Evolutionary conservation across 2,888 invertebrate species (phyloP).

Genomic region (Drosophila gaucha): DNA sequence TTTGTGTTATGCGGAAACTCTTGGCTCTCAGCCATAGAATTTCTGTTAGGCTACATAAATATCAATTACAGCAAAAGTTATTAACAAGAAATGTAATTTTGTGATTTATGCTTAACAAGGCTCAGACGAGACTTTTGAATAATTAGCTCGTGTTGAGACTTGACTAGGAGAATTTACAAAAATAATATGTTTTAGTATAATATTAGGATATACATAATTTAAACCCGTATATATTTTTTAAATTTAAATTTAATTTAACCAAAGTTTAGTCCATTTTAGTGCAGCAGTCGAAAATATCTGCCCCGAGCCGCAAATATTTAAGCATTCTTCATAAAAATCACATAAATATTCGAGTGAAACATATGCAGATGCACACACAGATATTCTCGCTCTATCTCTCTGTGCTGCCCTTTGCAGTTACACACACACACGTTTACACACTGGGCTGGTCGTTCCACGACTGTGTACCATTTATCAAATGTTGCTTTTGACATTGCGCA

Average conservation of each 20-base stretch:
- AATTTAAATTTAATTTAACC: no score
- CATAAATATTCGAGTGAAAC: constrained; percentile 64
- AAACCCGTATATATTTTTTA: no score
- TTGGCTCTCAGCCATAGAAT: background rate
- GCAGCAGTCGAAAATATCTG: constrained; percentile 4
- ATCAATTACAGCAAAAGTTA: constrained; percentile 55
- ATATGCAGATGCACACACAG: constrained; percentile 41
- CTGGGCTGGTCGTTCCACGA: constrained; percentile 42
- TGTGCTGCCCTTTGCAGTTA: constrained; percentile 13
- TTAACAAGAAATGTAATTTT: constrained; percentile 47
- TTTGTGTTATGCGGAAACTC: background rate
- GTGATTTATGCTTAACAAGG: constrained; percentile 36
- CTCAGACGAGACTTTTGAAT: constrained; percentile 1
- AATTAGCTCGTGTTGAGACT: constrained; percentile 20
- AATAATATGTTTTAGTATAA: no score
- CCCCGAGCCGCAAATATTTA: constrained; percentile 26
- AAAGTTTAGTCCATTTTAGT: background rate
- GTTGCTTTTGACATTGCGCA: constrained; percentile 76
- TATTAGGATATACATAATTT: background rate
- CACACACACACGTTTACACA: background rate
- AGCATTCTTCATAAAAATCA: constrained; percentile 51
- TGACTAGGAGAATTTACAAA: background rate
- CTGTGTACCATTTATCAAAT: constrained; percentile 70
- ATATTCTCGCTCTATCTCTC: no score
- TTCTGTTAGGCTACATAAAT: constrained; percentile 53